Evolutionary conservation across 2,113 vertebrate species (phyloP), one percentile per base, ranked within the genome.

Genomic region (Leucoraja erinaceus): DNA sequence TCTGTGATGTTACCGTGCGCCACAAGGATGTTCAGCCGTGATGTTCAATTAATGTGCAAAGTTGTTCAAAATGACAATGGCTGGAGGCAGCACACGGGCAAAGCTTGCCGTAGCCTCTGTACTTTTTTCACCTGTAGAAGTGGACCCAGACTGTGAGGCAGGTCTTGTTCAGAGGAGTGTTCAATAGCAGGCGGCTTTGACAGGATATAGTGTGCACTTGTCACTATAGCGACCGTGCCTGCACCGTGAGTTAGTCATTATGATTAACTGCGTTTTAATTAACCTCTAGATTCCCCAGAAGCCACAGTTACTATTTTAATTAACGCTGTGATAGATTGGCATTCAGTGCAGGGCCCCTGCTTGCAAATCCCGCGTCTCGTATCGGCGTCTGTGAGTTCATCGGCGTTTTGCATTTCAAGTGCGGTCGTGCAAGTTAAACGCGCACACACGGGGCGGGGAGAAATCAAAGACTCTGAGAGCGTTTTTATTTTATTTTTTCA

Each of bases 211-310:
- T 25, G 68, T 10, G 9, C 88, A 25, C 68, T 72, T 72, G 33
- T 91, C 22, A 22, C 88, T 70, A 31, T 47, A 72, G 63, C 18
- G 68, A 68, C 68, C 33, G 25, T 3, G 66, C 25, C 54, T 33
- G 25, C 38, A 0, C 38, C 8, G 86, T 22, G n/a, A 28, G 31
- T 22, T 31, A 12, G 31, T 22, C 86, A 33, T 70, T 31, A 31
- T 70, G 86, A 31, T 86, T 86, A 59, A 63, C 59, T 5, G 22
- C 88, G 16, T 38, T 91, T 72, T 72, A 70, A 91, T 91, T 74
- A 91, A 72, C 90, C 66, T 72, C 31, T 25, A 47, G 90, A 38
- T 91, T 91, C 90, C 90, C 66, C 4, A 91, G 66, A 28, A 72
- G 33, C 33, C 25, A 31, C 68, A 91, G 54, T 54, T 38, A 74